Base-by-base conservation (phyloP, 1,140 invertebrate genomes). In the Drosophila eugracilis region DNA sequence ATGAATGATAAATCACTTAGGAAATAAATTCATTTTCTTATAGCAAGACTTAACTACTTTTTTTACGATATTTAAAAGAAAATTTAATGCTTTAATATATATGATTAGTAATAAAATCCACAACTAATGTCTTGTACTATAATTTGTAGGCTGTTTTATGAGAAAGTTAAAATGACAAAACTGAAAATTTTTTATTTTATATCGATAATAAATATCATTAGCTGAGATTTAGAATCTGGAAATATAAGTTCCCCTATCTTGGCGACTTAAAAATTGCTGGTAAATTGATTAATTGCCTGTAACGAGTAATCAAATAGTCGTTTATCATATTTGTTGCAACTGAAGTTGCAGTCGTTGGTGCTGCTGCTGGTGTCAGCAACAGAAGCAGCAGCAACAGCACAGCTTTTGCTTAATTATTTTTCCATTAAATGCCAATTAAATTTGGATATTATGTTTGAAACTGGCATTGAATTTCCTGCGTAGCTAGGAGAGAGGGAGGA, bases 391-490 rank as follows among this genome's bases (percentile, higher is more conserved):
- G 9, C 32, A 53, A 7, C 30, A 26, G 34, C 21, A 41, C 67
- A 54, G 62, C 57, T 52, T 41, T 65, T 78, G 78, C 52, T 72
- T 54, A 79, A 83, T 81, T 83, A 81, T 83, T 83, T 78, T 53
- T 69, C 57, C 78, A 81, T 81, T 81, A 63, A 83, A 74, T 77
- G 62, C 34, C 78, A 83, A 78, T 81, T 81, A 59, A 78, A 78
- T 83, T 63, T 69, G 28, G 50, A 49, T 77, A 54, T 77, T 65
- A 55, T 55, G 44, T 66, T 72, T 49, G 24, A 41, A 72, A 41
- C 32, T 47, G 24, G 67, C 44, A 37, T 53, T 37, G 26, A 54
- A 49, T 74, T 48, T 10, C 26, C 54, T 12, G 12, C 12, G 24
- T 45, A 37, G 14, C 34, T n/a, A n/a, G 30, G 9, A 17, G n/a